Evolutionary conservation across 2,113 vertebrate genomes (phyloP).

Genomic region (Paramormyrops kingsleyae): DNA sequence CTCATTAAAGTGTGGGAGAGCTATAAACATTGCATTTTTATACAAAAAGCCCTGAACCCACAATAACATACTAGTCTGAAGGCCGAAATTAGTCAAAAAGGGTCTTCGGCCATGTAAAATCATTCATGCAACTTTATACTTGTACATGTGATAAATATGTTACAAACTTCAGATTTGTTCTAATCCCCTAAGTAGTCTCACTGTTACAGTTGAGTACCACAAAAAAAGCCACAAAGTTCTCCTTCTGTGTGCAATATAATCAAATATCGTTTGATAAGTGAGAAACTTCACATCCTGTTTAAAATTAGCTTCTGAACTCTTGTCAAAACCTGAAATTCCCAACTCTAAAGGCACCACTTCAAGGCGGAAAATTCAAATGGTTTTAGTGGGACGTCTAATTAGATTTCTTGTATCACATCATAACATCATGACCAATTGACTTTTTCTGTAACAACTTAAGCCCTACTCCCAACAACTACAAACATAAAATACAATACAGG

Average conservation of each 20-base stretch:
- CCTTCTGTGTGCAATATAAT: slow-evolving; percentile 3
- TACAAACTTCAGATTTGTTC: neutral
- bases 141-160: slow-evolving; percentile 15
- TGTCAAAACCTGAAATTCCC: slow-evolving; percentile 13
- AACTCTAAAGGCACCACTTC: slow-evolving; percentile 16
- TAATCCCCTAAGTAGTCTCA: neutral
- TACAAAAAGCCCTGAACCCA: slow-evolving; percentile 4
- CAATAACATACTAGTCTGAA: neutral
- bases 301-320: neutral
- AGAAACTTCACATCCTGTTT: neutral
- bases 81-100: neutral
- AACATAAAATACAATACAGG: slow-evolving; percentile 8
- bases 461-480: neutral
- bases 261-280: slow-evolving; percentile 1
- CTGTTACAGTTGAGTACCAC: neutral
- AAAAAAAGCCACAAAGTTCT: neutral
- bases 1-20: slow-evolving; percentile 7
- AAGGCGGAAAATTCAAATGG: slow-evolving; percentile 12
- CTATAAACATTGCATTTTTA: neutral
- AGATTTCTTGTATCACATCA: neutral
- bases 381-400: neutral
- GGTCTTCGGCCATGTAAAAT: neutral
- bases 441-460: neutral
- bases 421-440: neutral
- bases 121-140: neutral